Conservation (phyloP, 2,113 vertebrate species). For the Rallus limicola region DNA sequence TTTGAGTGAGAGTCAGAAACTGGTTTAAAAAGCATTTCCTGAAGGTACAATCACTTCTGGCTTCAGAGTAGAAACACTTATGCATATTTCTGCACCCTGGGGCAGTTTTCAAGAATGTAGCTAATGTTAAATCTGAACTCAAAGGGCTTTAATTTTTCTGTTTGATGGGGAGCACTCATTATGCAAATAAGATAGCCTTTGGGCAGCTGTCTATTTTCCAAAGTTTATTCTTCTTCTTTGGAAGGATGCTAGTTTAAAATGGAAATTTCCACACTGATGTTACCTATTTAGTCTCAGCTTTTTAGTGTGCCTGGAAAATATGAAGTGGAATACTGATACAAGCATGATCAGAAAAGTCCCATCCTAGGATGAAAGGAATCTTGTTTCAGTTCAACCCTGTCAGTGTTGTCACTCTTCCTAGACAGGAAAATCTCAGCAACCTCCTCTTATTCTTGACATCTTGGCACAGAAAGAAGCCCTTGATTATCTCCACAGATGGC, state of each 20-base stretch:
- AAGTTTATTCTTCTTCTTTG: background rate
- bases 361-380: background rate
- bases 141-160: constrained; percentile 62
- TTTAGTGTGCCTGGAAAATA: background rate
- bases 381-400: background rate
- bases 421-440: background rate
- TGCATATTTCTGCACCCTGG: constrained; percentile 37
- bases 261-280: constrained; percentile 46
- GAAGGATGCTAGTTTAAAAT: constrained; percentile 42
- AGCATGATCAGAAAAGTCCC: background rate
- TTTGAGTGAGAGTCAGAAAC: constrained; percentile 40
- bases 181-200: constrained; percentile 59
- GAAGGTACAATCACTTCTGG: constrained; percentile 65
- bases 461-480: background rate
- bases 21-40: constrained; percentile 60
- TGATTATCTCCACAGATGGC: background rate
- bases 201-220: constrained; percentile 55
- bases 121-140: constrained; percentile 44
- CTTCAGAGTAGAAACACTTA: constrained; percentile 47
- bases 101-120: constrained; percentile 53
- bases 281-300: constrained; percentile 16
- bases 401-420: background rate
- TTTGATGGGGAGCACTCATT: constrained; percentile 57
- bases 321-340: background rate
- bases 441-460: background rate